These are phyloP conservation scores for Phragmatobia fuliginosa DNA, from an alignment of 2,888 invertebrate species.

Conservation along the genomic window DNA sequence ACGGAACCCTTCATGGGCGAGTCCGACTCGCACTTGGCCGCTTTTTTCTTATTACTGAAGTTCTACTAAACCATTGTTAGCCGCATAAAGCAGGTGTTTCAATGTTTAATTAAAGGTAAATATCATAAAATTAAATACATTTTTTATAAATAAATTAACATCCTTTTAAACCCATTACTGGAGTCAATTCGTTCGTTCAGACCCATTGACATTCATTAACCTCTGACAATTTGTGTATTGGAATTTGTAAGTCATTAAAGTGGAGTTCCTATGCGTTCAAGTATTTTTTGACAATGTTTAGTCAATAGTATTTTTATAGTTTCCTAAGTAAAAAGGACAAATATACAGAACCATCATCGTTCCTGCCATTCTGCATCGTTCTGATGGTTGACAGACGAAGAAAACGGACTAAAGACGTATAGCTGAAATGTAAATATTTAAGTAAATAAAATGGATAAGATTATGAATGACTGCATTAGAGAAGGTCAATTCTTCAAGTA, in stretches of 20 bases:
- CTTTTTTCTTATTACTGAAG: too few relatives aligned
- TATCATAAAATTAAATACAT: conserved; percentile 1
- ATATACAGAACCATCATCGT: too few relatives aligned
- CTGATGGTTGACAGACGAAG: too few relatives aligned
- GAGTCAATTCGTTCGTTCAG: conserved; percentile 40
- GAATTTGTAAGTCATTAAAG: conserved; percentile 41
- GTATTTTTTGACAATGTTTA: not conserved
- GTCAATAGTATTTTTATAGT: not conserved
- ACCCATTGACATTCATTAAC: conserved; percentile 50
- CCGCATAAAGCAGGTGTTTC: not conserved
- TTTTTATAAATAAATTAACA: conserved; percentile 32
- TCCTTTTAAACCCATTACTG: conserved; percentile 33
- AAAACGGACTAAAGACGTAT: too few relatives aligned
- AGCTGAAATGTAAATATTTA: too few relatives aligned
- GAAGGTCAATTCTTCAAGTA: too few relatives aligned
- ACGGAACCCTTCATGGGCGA: too few relatives aligned
- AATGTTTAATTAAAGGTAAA: not conserved
- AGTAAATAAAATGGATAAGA: too few relatives aligned
- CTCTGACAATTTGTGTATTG: conserved; percentile 38
- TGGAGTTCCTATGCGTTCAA: conserved; percentile 5
- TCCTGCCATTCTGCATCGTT: too few relatives aligned
- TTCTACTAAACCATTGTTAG: not conserved
- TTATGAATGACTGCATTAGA: too few relatives aligned
- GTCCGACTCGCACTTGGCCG: too few relatives aligned
- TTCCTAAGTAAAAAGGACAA: not conserved